Percentiles rank a stretch among this genome's conserved stretches.
phyloP scores from a whole-genome alignment of 2,888 invertebrate genomes.

The Xanthia icteritia region DNA sequence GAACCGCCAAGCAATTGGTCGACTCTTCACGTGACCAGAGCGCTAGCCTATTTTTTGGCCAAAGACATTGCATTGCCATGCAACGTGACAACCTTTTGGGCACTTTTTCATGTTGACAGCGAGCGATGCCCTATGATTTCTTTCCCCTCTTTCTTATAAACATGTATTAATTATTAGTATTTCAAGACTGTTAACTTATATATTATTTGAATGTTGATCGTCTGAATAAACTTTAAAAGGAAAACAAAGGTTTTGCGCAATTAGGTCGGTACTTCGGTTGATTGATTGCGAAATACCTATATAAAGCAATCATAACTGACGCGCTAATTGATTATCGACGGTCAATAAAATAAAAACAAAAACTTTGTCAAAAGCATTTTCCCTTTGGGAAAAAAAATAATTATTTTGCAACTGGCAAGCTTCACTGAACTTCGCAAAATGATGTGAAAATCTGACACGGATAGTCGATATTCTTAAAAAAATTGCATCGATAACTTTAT shows the following conservation, averaged over 20 bases:
- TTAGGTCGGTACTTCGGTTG: neutral
- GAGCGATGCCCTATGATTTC: neutral
- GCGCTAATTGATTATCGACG: slow-evolving; percentile 36
- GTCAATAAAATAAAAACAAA: neutral
- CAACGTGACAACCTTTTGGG: neutral
- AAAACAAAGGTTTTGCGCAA: neutral
- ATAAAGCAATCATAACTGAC: slow-evolving; percentile 8
- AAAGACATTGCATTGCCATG: neutral
- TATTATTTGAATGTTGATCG: neutral
- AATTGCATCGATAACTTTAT: neutral
- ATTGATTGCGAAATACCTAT: neutral
- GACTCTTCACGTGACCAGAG: neutral
- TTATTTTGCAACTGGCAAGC: slow-evolving; percentile 15
- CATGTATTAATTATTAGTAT: neutral
- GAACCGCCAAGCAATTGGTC: neutral
- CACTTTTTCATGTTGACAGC: neutral
- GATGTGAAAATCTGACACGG: neutral
- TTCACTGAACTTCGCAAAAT: neutral
- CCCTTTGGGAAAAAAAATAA: slow-evolving; percentile 17
- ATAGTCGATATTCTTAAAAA: neutral
- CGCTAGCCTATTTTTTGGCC: neutral
- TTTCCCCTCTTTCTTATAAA: neutral
- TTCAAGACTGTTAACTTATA: neutral
- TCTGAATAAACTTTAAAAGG: neutral
- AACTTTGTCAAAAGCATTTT: neutral